phyloP scores from a whole-genome alignment of 2,113 vertebrate genomes.

The Pyrgilauda ruficollis region DNA sequence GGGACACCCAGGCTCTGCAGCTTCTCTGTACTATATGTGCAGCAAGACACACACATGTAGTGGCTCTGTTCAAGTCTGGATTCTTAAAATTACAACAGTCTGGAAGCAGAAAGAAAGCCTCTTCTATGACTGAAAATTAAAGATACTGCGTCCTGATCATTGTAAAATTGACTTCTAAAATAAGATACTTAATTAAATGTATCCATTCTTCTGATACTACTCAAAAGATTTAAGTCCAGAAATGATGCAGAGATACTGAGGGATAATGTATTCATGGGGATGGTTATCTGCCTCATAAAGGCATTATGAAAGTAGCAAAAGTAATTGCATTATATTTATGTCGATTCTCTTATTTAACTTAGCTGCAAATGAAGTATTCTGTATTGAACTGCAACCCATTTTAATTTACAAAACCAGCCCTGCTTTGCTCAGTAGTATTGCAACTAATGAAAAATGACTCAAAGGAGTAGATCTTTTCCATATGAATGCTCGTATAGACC shows the following conservation, averaged over 20 bases:
- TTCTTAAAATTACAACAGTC: background rate
- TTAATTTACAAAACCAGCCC: conserved; percentile 60
- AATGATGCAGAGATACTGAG: conserved; percentile 21
- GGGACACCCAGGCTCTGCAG: background rate
- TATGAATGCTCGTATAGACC: conserved; percentile 32
- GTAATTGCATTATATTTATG: conserved; percentile 68
- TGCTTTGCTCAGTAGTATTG: conserved; percentile 34
- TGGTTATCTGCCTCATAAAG: conserved; percentile 56
- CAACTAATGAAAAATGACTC: conserved; percentile 65
- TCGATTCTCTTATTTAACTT: conserved; percentile 67
- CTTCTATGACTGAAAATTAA: conserved; percentile 20
- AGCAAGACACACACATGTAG: background rate
- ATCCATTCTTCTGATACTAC: conserved; percentile 44
- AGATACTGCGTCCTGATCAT: conserved; percentile 29
- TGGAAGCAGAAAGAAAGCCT: background rate
- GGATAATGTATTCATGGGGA: conserved; percentile 49
- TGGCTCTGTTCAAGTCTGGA: background rate
- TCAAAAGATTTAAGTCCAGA: conserved; percentile 51
- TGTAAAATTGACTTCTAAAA: conserved; percentile 46
- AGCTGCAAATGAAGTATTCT: conserved; percentile 60
- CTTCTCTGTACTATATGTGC: background rate
- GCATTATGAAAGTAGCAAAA: conserved; percentile 50
- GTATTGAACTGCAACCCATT: conserved; percentile 64
- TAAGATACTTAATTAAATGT: conserved; percentile 63
- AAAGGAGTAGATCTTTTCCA: conserved; percentile 48